Conservation (phyloP, 2,888 invertebrate genomes). For the Volucella inflata region DNA sequence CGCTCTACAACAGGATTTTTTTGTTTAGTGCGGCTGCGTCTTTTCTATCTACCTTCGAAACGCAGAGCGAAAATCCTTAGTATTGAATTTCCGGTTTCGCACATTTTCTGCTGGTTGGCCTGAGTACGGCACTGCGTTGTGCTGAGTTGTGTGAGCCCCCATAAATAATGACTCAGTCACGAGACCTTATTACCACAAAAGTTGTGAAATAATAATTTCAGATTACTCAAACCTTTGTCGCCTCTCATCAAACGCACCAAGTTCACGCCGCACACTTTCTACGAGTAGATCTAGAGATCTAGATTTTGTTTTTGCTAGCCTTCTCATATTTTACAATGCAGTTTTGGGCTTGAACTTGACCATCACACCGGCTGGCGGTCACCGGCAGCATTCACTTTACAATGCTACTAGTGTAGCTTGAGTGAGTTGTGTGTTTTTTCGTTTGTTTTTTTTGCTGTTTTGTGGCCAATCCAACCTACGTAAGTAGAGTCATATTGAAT, state of each 20-base stretch:
- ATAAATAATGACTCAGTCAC: constrained; percentile 47
- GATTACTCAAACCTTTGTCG: constrained; percentile 55
- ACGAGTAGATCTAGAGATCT: not conserved
- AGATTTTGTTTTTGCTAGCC: constrained; percentile 5
- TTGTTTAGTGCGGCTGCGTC: not conserved
- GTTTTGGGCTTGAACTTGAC: constrained; percentile 63
- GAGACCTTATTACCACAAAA: constrained; percentile 24
- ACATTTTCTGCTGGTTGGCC: too few species aligned
- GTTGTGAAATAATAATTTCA: constrained; percentile 27
- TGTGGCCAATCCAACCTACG: constrained; percentile 57
- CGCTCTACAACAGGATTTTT: constrained; percentile 73
- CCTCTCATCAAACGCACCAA: constrained; percentile 12
- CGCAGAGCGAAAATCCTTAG: constrained; percentile 49
- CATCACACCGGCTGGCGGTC: constrained; percentile 36
- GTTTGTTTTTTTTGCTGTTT: constrained; percentile 32
- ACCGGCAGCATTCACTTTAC: constrained; percentile 36
- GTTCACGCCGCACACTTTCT: not conserved
- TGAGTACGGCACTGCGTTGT: not conserved
- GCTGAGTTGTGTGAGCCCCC: constrained; percentile 10
- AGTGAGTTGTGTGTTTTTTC: constrained; percentile 11
- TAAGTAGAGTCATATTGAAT: constrained; percentile 50
- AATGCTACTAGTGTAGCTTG: constrained; percentile 11
- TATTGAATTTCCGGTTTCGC: constrained; percentile 63
- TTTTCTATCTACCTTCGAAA: constrained; percentile 4
- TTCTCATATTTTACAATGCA: constrained; percentile 15